Evolutionary conservation across 1,140 invertebrate genomes (phyloP).

Genomic region (Daktulosphaira vitifoliae): DNA sequence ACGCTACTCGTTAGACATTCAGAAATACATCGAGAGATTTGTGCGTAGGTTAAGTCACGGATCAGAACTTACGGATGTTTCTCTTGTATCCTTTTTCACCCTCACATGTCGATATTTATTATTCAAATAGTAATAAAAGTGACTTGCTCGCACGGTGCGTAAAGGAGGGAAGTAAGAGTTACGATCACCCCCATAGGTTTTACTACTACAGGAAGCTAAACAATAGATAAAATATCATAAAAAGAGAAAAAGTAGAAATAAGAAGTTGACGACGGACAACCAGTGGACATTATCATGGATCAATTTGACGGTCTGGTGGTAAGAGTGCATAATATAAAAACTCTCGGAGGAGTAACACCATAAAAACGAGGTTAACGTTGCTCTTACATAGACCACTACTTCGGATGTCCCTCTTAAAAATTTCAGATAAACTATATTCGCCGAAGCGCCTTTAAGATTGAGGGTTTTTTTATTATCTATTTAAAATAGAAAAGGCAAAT

Average conservation of each 20-base stretch:
- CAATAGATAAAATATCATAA: constrained; percentile 31
- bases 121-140: constrained; percentile 27
- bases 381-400: constrained; percentile 19
- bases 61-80: constrained; percentile 27
- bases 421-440: not conserved
- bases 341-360: constrained; percentile 21
- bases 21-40: constrained; percentile 18
- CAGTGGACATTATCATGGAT: constrained; percentile 30
- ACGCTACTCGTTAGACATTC: not conserved
- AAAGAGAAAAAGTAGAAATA: not conserved
- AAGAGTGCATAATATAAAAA: constrained; percentile 13
- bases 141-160: not conserved
- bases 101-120: constrained; percentile 26
- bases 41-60: constrained; percentile 29
- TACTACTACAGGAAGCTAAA: constrained; percentile 26
- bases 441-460: not conserved
- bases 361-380: constrained; percentile 30
- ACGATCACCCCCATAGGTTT: constrained; percentile 20
- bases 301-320: constrained; percentile 25
- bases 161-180: constrained; percentile 15
- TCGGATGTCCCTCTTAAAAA: constrained; percentile 22
- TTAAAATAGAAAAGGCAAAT: constrained; percentile 20
- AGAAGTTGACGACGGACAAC: constrained; percentile 15
- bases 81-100: not conserved
- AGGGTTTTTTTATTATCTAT: constrained; percentile 30